phyloP scores from a whole-genome alignment of 2,888 invertebrate species.

The Drosophila anomelani region DNA sequence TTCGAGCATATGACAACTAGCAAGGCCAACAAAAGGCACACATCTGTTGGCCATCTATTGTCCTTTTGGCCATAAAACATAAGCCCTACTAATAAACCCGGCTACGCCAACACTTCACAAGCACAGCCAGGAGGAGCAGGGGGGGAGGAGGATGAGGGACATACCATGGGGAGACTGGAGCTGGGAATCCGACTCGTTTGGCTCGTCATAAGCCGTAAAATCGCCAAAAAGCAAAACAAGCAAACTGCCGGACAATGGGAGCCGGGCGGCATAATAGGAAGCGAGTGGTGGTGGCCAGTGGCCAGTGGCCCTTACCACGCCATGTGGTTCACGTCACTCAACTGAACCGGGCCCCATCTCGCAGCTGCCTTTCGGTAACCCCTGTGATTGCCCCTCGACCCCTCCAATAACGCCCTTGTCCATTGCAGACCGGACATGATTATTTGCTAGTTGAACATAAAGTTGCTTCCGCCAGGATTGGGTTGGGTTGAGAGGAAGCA shows the following conservation, averaged over 20 bases:
- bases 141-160: neutral
- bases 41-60: conserved; percentile 79
- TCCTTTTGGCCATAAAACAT: conserved; percentile 77
- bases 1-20: conserved; percentile 77
- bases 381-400: conserved; percentile 41
- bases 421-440: conserved; percentile 67
- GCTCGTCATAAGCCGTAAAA: conserved; percentile 80
- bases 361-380: conserved; percentile 18
- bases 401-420: conserved; percentile 33
- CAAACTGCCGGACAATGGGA: conserved; percentile 59
- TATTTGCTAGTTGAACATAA: conserved; percentile 80
- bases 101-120: conserved; percentile 64
- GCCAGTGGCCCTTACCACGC: conserved; percentile 29
- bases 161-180: conserved; percentile 13
- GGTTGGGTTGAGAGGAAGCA: neutral
- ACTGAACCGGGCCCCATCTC: conserved; percentile 49
- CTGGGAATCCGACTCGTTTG: conserved; percentile 29
- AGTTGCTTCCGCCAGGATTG: conserved; percentile 47
- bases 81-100: conserved; percentile 78
- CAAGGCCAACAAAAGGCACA: conserved; percentile 72
- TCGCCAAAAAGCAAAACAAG: conserved; percentile 79
- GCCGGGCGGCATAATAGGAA: conserved; percentile 40
- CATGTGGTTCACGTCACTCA: conserved; percentile 75
- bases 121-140: conserved; percentile 21
- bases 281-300: conserved; percentile 37